Percentiles rank a stretch among this genome's conserved stretches.
Conservation (phyloP, 1,140 invertebrate genomes). For the Pseudomyrmex sp. region DNA sequence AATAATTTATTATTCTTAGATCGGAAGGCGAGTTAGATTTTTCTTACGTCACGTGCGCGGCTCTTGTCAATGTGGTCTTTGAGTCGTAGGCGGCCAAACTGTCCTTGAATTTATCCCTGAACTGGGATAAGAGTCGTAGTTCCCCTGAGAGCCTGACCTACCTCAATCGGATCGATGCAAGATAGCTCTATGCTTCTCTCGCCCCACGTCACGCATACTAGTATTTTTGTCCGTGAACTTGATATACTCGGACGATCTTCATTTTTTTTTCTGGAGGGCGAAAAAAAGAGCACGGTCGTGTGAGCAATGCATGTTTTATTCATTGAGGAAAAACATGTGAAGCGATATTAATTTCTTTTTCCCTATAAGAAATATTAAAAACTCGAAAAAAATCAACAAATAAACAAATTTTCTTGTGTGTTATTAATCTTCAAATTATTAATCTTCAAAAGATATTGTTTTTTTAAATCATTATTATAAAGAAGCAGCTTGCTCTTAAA, state of each 20-base stretch:
- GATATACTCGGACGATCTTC: conserved; percentile 36
- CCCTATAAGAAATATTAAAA: background rate
- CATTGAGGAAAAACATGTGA: background rate
- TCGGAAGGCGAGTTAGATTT: background rate
- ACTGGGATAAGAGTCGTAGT: conserved; percentile 81
- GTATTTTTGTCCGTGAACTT: conserved; percentile 73
- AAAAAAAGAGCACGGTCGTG: background rate
- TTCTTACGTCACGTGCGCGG: background rate
- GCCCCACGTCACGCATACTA: conserved; percentile 68
- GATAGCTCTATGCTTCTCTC: conserved; percentile 74
- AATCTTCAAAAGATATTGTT: too few relatives aligned
- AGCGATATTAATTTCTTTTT: background rate
- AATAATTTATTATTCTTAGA: background rate
- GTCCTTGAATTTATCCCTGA: conserved; percentile 83
- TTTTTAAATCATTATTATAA: conserved; percentile 40
- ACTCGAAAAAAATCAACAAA: background rate
- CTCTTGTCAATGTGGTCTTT: conserved; percentile 12
- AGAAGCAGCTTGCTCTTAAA: conserved; percentile 5
- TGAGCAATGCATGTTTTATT: conserved; percentile 28
- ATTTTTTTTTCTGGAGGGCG: conserved; percentile 45
- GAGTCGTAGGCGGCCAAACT: conserved; percentile 66
- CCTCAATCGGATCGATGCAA: conserved; percentile 83
- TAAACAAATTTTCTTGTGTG: too few relatives aligned
- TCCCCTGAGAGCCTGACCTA: conserved; percentile 80
- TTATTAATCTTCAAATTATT: too few relatives aligned